Percentiles rank a stretch among this genome's conserved stretches.
Conservation (phyloP, 2,888 invertebrate genomes). For the Andrena minutula region DNA sequence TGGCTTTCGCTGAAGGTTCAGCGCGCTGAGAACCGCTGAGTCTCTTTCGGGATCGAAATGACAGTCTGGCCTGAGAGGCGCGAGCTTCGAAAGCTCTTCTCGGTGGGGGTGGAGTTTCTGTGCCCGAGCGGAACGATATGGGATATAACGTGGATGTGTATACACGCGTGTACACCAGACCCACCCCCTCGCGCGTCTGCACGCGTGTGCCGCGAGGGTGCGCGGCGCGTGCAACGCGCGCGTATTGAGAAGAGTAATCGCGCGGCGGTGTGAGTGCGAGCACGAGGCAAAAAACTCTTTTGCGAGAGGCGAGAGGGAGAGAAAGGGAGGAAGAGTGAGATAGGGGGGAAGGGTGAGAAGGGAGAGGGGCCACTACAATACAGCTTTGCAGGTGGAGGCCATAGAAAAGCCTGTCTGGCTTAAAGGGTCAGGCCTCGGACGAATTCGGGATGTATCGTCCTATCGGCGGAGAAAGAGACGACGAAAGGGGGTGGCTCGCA, state of each 20-base stretch:
- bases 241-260: constrained; percentile 52
- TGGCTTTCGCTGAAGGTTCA: background rate
- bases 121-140: constrained; percentile 67
- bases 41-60: constrained; percentile 75
- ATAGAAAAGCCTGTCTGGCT: constrained; percentile 83
- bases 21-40: constrained; percentile 71
- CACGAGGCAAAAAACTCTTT: constrained; percentile 74
- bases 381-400: constrained; percentile 79
- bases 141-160: constrained; percentile 57
- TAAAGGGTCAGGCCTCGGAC: constrained; percentile 81
- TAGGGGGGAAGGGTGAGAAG: constrained; percentile 12
- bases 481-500: background rate
- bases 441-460: constrained; percentile 59
- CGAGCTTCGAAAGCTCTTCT: constrained; percentile 73
- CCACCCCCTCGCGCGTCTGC: constrained; percentile 18
- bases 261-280: constrained; percentile 65
- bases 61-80: constrained; percentile 75
- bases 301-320: constrained; percentile 65
- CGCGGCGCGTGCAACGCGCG: constrained; percentile 10
- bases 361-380: constrained; percentile 63
- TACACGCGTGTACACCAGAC: constrained; percentile 30
- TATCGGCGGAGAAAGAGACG: constrained; percentile 32
- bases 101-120: constrained; percentile 50
- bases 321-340: constrained; percentile 19
- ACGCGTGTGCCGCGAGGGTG: constrained; percentile 22